Evolutionary conservation across 2,888 invertebrate species (phyloP).

Genomic region (Dione juno): DNA sequence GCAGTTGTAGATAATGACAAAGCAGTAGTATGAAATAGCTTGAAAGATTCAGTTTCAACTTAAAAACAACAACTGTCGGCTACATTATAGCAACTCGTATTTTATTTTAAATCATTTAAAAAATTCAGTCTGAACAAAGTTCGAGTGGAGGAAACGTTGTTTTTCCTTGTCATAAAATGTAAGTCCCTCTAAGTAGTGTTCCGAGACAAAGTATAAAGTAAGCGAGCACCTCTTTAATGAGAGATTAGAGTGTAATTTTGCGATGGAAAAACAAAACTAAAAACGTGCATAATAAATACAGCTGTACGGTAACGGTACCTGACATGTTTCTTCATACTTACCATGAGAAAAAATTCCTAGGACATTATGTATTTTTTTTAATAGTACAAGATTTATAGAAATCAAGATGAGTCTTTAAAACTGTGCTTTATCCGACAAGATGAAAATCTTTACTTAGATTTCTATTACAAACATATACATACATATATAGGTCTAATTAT

Average conservation of each 20-base stretch:
- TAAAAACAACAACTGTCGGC: neutral
- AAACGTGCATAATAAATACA: slow-evolving; percentile 20
- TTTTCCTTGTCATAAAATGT: slow-evolving; percentile 24
- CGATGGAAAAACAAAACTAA: slow-evolving; percentile 13
- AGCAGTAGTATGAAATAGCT: neutral
- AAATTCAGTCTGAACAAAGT: slow-evolving; percentile 13
- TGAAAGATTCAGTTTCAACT: neutral
- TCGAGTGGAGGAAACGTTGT: neutral
- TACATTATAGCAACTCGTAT: slow-evolving; percentile 12
- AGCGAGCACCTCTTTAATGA: slow-evolving; percentile 25
- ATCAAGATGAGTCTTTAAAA: too few relatives aligned
- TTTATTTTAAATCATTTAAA: slow-evolving; percentile 22
- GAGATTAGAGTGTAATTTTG: slow-evolving; percentile 29
- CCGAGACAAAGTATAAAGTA: slow-evolving; percentile 25
- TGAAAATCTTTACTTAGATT: too few relatives aligned
- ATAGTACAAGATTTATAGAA: too few relatives aligned
- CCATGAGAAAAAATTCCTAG: too few relatives aligned
- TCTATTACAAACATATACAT: too few relatives aligned
- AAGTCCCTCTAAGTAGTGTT: slow-evolving; percentile 19
- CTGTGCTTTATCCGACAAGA: too few relatives aligned
- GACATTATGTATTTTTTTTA: too few relatives aligned
- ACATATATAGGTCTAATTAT: too few relatives aligned
- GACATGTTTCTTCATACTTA: neutral
- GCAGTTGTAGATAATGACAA: too few relatives aligned
- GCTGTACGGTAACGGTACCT: neutral